Percentiles rank a stretch among this genome's conserved stretches.
Evolutionary conservation across 1,140 invertebrate genomes (phyloP).

Genomic region (Magallana angulata): DNA sequence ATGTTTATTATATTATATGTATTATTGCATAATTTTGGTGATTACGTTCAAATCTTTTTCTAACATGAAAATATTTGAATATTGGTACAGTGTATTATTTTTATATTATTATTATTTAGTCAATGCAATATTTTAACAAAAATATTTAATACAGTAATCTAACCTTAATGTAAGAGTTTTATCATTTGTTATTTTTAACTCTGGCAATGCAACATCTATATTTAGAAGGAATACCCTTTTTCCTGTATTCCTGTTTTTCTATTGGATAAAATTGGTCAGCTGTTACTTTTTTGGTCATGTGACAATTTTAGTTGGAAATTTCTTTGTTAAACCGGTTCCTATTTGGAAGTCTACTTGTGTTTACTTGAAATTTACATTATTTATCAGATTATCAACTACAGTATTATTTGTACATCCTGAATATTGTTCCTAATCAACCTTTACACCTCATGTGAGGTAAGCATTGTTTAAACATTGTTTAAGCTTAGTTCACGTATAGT

Average conservation of each 20-base stretch:
- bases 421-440: background rate
- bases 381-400: background rate
- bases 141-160: too few species aligned
- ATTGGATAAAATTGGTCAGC: too few species aligned
- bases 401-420: background rate
- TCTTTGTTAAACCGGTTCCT: background rate
- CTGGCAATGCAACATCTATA: too few species aligned
- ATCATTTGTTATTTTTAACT: too few species aligned
- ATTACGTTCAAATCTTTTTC: background rate
- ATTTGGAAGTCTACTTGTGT: background rate
- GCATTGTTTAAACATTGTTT: background rate
- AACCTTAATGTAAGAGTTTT: too few species aligned
- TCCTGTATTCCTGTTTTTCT: too few species aligned
- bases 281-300: background rate
- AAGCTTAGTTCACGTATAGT: background rate
- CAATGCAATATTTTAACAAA: too few species aligned
- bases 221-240: too few species aligned
- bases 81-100: background rate
- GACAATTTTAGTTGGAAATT: background rate
- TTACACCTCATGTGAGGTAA: slow-evolving; percentile 9
- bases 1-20: background rate
- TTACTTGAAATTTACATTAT: background rate
- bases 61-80: background rate
- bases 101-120: background rate
- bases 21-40: background rate